Evolutionary conservation across 2,888 invertebrate species (phyloP), one percentile per base, ranked within the genome.

Genomic region (Dryadula phaetusa): DNA sequence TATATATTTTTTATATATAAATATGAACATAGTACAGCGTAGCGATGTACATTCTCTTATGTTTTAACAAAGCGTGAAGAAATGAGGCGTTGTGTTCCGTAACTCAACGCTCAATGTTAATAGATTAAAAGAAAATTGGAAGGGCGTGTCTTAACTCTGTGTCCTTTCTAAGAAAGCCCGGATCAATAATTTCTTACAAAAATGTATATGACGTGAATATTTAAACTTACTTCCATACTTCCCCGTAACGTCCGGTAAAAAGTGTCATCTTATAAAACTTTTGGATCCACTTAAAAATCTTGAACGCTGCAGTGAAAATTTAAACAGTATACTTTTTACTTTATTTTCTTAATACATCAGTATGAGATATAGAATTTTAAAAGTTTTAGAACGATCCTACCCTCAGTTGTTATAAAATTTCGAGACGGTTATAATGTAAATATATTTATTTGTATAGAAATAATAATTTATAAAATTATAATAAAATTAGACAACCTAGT

Each of bases 261-360:
- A 56, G 16, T 25, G 40, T 56, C 54, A 37, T 56, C 56, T 56
- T 40, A 25, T 16, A 40, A 56, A 56, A 56, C 22, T 56, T 40
- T 56, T 40, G 40, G 56, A 56, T 56, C 56, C 56, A 56, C 56
- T 56, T 56, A 56, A 56, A 40, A 56, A 56, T 40, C 56, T 56
- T 25, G 40, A 56, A 56, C 40, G 56, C 56, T 56, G 37, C 40
- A 56, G 56, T 56, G 40, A 56, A 56, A 56, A 56, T 40, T 56
- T 56, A 25, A 56, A 56, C 40, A 37, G 37, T 56, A 12, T 40
- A 56, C 56, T 40, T 56, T 20, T 40, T 56, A 12, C 40, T 37
- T 56, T 40, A 25, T 40, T 37, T 56, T 56, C 25, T 40, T 56
- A 56, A 56, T 40, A 40, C 40, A 56, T 40, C 16, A 40, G 52